These are phyloP conservation scores for Microtus oregoni DNA, from an alignment of 2,113 vertebrate species.

Conservation along the genomic window DNA sequence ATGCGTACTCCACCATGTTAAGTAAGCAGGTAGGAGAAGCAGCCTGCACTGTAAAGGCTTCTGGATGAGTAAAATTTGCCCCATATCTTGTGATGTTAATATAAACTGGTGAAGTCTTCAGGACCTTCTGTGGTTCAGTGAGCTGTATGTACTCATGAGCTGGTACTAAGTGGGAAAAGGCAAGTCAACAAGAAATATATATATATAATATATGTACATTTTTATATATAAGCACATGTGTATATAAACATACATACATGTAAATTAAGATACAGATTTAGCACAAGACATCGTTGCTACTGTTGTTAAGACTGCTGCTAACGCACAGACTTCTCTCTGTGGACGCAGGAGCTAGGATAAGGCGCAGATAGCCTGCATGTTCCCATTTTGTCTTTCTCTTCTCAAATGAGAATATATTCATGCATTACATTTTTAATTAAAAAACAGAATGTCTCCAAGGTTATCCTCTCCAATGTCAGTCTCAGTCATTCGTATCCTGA, in stretches of 20 bases:
- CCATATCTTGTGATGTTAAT: neutral
- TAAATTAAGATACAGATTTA: slow-evolving; percentile 39
- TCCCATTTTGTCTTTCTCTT: slow-evolving; percentile 46
- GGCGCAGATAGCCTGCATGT: neutral
- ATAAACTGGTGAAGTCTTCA: slow-evolving; percentile 27
- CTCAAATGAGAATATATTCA: slow-evolving; percentile 63
- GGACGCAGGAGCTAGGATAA: neutral
- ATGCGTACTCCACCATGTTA: neutral
- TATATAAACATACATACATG: neutral
- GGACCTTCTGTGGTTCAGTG: slow-evolving; percentile 32
- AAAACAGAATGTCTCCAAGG: slow-evolving; percentile 77
- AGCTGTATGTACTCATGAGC: neutral
- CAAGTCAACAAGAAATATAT: slow-evolving; percentile 22
- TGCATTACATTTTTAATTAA: slow-evolving; percentile 77
- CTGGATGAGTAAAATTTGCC: neutral
- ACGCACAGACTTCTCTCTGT: slow-evolving; percentile 37
- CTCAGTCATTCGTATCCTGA: slow-evolving; percentile 80
- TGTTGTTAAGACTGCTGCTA: neutral
- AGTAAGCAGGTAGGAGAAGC: neutral
- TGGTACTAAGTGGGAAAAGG: slow-evolving; percentile 24
- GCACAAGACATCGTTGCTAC: neutral
- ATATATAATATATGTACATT: slow-evolving; percentile 34
- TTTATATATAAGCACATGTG: neutral
- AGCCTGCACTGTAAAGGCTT: neutral
- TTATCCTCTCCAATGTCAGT: slow-evolving; percentile 69